These are phyloP conservation scores for Tubulanus polymorphus DNA, from an alignment of 2,888 invertebrate genomes.

Conservation along the genomic window DNA sequence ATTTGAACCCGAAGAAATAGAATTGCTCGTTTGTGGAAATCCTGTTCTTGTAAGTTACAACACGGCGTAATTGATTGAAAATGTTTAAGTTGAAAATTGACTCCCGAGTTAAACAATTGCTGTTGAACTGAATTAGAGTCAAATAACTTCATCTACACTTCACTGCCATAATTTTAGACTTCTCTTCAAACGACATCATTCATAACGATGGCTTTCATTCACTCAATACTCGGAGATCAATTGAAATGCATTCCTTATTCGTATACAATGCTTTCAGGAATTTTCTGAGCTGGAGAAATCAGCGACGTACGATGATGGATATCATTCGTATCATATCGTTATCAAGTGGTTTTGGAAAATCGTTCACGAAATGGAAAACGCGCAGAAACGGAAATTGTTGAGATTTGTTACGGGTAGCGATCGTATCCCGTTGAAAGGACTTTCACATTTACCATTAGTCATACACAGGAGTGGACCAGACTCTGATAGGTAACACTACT, in stretches of 20 bases:
- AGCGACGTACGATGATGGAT: constrained; percentile 4
- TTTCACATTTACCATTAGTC: constrained; percentile 1
- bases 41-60: constrained; percentile 3
- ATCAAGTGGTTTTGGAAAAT: constrained; percentile 1
- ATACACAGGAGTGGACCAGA: constrained; percentile 4
- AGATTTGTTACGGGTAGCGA: constrained; percentile 5
- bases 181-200: too few species aligned
- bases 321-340: not conserved
- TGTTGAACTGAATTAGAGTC: too few species aligned
- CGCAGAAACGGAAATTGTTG: not conserved
- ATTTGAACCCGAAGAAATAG: constrained; percentile 4
- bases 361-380: not conserved
- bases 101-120: too few species aligned
- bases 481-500: constrained; percentile 1
- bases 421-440: constrained; percentile 3
- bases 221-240: too few species aligned
- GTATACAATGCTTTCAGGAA: too few species aligned
- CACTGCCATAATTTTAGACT: too few species aligned
- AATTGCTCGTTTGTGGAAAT: constrained; percentile 6
- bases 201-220: too few species aligned
- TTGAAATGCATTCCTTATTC: too few species aligned
- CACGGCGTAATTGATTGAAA: not conserved
- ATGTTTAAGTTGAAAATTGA: too few species aligned
- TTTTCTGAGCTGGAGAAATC: constrained; percentile 2
- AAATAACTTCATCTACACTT: too few species aligned